phyloP scores from a whole-genome alignment of 2,888 invertebrate genomes.

The Trichacis sp. region DNA sequence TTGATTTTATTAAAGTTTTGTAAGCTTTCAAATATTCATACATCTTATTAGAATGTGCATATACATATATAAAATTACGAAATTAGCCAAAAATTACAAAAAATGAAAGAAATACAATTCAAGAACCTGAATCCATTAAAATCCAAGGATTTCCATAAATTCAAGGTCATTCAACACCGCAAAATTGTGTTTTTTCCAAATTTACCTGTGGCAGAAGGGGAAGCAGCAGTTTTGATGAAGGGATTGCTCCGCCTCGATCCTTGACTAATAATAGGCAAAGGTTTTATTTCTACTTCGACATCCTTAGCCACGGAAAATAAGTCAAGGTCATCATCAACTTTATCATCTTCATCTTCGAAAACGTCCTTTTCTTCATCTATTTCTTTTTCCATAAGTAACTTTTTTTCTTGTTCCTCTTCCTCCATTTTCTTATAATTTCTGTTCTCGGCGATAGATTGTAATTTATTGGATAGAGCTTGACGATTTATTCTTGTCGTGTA shows the following conservation, averaged over 20 bases:
- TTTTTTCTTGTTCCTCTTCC: constrained; percentile 50
- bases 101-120: too few species aligned
- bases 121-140: too few species aligned
- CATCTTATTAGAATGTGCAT: too few species aligned
- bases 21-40: too few species aligned
- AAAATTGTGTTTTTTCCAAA: too few species aligned
- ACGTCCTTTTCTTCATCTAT: constrained; percentile 51
- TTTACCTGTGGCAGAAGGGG: constrained; percentile 45
- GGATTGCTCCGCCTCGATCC: constrained; percentile 66
- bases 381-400: constrained; percentile 46
- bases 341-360: constrained; percentile 45
- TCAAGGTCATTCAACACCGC: too few species aligned
- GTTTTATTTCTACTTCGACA: constrained; percentile 57
- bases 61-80: too few species aligned
- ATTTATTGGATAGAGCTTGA: constrained; percentile 82
- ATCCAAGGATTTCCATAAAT: too few species aligned
- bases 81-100: too few species aligned
- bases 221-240: constrained; percentile 65
- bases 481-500: constrained; percentile 86
- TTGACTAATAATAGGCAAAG: constrained; percentile 49
- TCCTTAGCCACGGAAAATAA: constrained; percentile 48
- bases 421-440: constrained; percentile 50
- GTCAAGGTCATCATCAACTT: constrained; percentile 45
- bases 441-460: constrained; percentile 67
- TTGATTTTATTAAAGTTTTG: too few species aligned